Percentiles rank a stretch among this genome's conserved stretches.
Evolutionary conservation across 2,888 invertebrate genomes (phyloP).

Genomic region (Ligdia adustata): DNA sequence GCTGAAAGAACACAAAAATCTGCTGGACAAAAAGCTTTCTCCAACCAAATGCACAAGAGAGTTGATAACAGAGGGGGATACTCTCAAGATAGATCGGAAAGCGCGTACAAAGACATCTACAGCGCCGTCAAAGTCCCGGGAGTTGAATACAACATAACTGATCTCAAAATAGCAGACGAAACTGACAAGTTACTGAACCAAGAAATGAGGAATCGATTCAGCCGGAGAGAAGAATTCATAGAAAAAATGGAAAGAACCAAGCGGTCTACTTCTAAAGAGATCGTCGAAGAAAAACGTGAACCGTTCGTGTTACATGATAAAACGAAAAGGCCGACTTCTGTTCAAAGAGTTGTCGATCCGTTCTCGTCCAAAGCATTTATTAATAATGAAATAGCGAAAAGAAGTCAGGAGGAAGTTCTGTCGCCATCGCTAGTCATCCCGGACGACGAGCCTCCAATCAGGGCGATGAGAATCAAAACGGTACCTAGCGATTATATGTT

Average conservation of each 20-base stretch:
- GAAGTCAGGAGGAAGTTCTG: conserved; percentile 57
- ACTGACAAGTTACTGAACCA: conserved; percentile 74
- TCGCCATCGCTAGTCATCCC: conserved; percentile 60
- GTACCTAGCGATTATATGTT: conserved; percentile 66
- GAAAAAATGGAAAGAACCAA: conserved; percentile 64
- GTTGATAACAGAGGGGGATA: conserved; percentile 81
- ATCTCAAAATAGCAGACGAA: conserved; percentile 80
- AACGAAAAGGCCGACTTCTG: conserved; percentile 65
- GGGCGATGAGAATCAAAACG: conserved; percentile 66
- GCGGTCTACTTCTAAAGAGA: conserved; percentile 68
- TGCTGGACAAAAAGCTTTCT: conserved; percentile 76
- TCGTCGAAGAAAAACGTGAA: conserved; percentile 64
- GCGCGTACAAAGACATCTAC: conserved; percentile 76
- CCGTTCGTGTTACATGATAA: conserved; percentile 66
- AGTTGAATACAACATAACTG: conserved; percentile 76
- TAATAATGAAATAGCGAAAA: conserved; percentile 61
- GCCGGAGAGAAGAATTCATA: conserved; percentile 68
- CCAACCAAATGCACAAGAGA: conserved; percentile 79
- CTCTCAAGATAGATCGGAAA: conserved; percentile 60
- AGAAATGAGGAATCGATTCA: conserved; percentile 70
- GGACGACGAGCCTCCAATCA: conserved; percentile 64
- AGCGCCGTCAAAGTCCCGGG: conserved; percentile 74
- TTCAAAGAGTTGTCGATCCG: conserved; percentile 69
- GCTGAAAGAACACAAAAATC: conserved; percentile 74
- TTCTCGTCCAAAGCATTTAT: conserved; percentile 74